Base-by-base conservation (phyloP, 2,888 invertebrate genomes). In the Proisotoma minuta region DNA sequence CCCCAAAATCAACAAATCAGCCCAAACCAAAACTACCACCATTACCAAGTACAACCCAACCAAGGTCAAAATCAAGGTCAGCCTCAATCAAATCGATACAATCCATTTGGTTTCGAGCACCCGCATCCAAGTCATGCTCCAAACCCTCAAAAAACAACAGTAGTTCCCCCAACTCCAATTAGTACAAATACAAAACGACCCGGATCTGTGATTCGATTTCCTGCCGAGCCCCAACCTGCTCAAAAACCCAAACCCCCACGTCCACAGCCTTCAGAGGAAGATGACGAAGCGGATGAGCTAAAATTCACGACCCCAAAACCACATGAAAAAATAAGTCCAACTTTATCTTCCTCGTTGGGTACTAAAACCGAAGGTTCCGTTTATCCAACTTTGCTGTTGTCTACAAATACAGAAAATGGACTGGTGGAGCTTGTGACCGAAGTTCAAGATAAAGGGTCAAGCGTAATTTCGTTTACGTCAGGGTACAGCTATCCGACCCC, bases 241-340 rank as follows among this genome's bases (percentile, higher is more conserved):
- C 15, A 54, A 58, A 51, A 60, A n/a, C 58, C 54, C 10, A 3
- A 15, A n/a, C 49, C 49, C 3, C 18, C 24, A 28, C 27, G 39
- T 26, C 24, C 49, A 2, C 50, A 60, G 20, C 40, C 27, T 18
- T 60, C 62, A 2, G 49, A 59, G 12, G 61, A 66, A 48, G 69
- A 69, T 59, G 66, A 67, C 39, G 69, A 69, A 48, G 69, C 62
- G 34, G 66, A 62, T 53, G 64, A 68, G 43, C 59, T 62, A 27
- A 51, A 56, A 51, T 70, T 68, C 26, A 66, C 68, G 8, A 68
- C 68, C 18, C 43, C 43, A 5, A 43, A 43, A n/a, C 5, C 20
- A 12, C 43, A 15, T 15, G 18, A 43, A 43, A n/a, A n/a, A n/a
- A 54, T 54, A 8, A 29, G 29, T 3, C 53, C 53, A 3, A 54